Evolutionary conservation across 2,888 invertebrate genomes (phyloP).

Genomic region (Heliothis peltigera): DNA sequence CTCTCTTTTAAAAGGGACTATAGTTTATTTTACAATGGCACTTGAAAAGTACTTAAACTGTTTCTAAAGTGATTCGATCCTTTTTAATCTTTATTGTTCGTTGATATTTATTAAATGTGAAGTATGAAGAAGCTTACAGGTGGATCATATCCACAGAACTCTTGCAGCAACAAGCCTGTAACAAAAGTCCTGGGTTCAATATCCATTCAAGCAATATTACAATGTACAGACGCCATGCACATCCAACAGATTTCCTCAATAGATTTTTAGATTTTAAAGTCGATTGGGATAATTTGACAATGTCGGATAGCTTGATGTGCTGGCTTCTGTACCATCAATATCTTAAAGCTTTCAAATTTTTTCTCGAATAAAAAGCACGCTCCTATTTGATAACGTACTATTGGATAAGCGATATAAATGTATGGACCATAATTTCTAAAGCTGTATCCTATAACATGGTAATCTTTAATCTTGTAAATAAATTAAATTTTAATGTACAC

Average conservation of each 20-base stretch:
- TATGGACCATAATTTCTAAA: not conserved
- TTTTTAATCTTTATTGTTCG: not conserved
- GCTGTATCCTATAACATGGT: not conserved
- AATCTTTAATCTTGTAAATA: not conserved
- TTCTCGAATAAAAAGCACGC: too few species aligned
- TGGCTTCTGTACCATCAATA: too few species aligned
- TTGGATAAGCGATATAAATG: not conserved
- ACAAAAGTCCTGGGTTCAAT: too few species aligned
- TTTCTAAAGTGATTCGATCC: not conserved
- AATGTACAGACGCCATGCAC: too few species aligned
- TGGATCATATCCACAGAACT: too few species aligned
- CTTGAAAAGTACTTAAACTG: not conserved
- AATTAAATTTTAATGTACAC: not conserved
- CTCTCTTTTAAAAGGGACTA: not conserved
- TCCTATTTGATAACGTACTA: not conserved
- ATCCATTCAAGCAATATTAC: too few species aligned
- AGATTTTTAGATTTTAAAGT: too few species aligned
- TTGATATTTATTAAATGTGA: not conserved
- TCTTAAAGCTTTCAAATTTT: too few species aligned
- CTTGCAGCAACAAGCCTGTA: too few species aligned
- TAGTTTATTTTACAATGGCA: not conserved
- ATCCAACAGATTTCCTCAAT: too few species aligned
- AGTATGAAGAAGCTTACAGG: not conserved
- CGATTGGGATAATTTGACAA: too few species aligned
- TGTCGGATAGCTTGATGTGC: too few species aligned